Evolutionary conservation across 1,140 invertebrate genomes (phyloP).

Genomic region (Drosophila pectinifera): DNA sequence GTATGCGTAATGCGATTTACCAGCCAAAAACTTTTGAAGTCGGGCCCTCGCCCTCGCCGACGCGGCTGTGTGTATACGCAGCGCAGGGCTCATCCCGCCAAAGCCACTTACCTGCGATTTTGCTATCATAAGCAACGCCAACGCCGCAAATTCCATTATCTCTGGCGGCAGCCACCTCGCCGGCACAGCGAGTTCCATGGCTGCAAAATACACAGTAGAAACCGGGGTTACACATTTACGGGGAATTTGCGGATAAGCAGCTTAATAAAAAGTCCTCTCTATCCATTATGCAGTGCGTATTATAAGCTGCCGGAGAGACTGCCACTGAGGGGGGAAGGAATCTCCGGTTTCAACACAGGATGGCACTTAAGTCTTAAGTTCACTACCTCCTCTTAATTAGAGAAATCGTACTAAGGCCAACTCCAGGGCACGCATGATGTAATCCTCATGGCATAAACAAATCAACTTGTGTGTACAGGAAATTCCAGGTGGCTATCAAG

Average conservation of each 20-base stretch:
- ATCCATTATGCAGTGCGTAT: conserved; percentile 34
- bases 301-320: conserved; percentile 15
- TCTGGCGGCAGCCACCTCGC: conserved; percentile 97
- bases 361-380: conserved; percentile 6
- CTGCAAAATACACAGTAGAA: conserved; percentile 86
- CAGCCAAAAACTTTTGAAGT: conserved; percentile 32
- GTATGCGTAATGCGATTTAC: conserved; percentile 64
- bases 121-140: conserved; percentile 99
- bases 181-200: conserved; percentile 97
- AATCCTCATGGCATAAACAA: conserved; percentile 22
- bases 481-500: conserved; percentile 7
- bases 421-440: background rate
- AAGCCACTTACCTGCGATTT: conserved; percentile 93
- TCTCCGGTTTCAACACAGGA: conserved; percentile 2
- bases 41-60: conserved; percentile 17
- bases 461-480: conserved; percentile 14
- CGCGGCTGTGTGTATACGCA: background rate
- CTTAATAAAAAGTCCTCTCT: conserved; percentile 49
- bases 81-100: background rate
- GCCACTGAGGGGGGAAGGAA: conserved; percentile 6
- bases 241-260: conserved; percentile 28
- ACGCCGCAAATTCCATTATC: conserved; percentile 99
- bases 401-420: background rate
- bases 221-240: conserved; percentile 27
- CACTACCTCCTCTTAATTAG: conserved; percentile 17